Evolutionary conservation across 2,888 invertebrate species (phyloP).

Genomic region (Petrolisthes cinctipes): DNA sequence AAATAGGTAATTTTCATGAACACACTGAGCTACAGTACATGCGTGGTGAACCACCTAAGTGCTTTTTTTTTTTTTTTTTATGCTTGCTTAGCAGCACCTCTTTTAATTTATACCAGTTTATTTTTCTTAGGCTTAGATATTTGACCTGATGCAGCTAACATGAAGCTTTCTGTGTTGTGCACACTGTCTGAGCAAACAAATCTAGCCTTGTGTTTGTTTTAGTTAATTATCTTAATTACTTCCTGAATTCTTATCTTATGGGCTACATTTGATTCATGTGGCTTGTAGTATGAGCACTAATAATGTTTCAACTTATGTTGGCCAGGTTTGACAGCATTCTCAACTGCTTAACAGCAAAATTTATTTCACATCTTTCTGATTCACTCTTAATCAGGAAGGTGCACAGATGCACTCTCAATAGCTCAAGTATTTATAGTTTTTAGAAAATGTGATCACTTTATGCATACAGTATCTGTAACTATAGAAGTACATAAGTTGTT

Average conservation of each 20-base stretch:
- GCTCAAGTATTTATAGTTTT: background rate
- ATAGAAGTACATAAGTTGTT: background rate
- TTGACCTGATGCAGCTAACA: slow-evolving; percentile 38
- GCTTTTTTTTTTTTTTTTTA: slow-evolving; percentile 24
- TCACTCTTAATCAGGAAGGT: slow-evolving; percentile 40
- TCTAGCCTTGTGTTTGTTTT: slow-evolving; percentile 14
- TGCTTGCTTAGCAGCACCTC: slow-evolving; percentile 45
- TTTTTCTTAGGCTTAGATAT: slow-evolving; percentile 10
- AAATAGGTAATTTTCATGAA: background rate
- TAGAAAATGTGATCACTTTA: slow-evolving; percentile 12
- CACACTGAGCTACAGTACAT: background rate
- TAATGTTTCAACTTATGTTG: background rate
- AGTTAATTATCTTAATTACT: slow-evolving; percentile 6
- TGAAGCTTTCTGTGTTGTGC: slow-evolving; percentile 52
- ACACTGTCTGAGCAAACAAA: slow-evolving; percentile 23
- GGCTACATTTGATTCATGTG: background rate
- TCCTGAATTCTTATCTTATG: background rate
- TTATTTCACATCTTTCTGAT: slow-evolving; percentile 24
- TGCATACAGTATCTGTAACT: background rate
- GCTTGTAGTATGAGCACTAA: slow-evolving; percentile 11
- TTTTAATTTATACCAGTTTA: background rate
- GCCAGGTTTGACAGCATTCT: background rate
- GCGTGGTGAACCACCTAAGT: slow-evolving; percentile 24
- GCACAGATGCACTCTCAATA: slow-evolving; percentile 36
- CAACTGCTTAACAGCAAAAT: background rate